Conservation (phyloP, 2,113 vertebrate genomes). For the Anthoscopus minutus region DNA sequence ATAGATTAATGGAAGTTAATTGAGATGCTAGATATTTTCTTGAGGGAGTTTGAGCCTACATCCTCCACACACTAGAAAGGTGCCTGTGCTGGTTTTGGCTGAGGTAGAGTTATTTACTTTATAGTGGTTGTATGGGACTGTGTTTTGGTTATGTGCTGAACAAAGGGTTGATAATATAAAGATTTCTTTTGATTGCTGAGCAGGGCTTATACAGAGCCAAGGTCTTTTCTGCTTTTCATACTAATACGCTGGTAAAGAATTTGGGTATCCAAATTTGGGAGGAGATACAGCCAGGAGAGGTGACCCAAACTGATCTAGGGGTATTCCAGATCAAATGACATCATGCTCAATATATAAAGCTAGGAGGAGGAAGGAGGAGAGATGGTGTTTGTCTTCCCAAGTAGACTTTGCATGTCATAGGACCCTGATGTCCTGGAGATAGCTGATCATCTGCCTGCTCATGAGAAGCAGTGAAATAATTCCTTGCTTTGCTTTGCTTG, state of each 20-base stretch:
- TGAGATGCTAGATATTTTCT: neutral
- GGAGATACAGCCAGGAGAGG: neutral
- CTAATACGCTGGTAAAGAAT: rapidly evolving
- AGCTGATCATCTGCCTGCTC: neutral
- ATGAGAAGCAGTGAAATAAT: neutral
- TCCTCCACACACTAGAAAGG: neutral
- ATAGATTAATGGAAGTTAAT: neutral
- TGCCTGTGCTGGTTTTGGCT: neutral
- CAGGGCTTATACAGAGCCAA: neutral
- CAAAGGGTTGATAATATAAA: neutral
- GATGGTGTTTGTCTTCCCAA: neutral
- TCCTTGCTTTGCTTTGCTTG: neutral
- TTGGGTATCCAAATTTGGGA: neutral
- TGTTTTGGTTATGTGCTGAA: neutral
- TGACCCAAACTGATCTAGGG: neutral
- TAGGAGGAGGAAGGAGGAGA: neutral
- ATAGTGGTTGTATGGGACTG: neutral
- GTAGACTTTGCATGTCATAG: neutral
- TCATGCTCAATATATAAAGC: neutral
- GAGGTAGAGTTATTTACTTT: neutral
- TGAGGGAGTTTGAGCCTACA: neutral
- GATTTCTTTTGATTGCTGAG: neutral
- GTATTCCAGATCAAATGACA: neutral
- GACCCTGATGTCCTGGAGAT: neutral
- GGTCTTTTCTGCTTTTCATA: neutral